Percentiles rank a stretch among this genome's conserved stretches.
Conservation (phyloP, 2,888 invertebrate species). For the Lacanobia oleracea region DNA sequence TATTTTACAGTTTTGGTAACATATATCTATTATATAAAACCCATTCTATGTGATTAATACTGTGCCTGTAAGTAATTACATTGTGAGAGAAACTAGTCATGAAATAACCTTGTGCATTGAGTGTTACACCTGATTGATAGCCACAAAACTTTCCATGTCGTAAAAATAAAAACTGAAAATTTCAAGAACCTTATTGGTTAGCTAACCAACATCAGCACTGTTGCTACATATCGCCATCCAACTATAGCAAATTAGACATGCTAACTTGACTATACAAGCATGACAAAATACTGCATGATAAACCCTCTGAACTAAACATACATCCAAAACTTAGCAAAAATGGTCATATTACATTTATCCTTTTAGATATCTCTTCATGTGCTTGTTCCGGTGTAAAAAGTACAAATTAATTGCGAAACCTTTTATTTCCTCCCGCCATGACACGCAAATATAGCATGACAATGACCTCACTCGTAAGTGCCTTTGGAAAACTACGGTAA, state of each 20-base stretch:
- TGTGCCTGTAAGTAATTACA: slow-evolving; percentile 25
- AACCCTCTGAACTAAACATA: slow-evolving; percentile 26
- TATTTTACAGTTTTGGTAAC: slow-evolving; percentile 37
- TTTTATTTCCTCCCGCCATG: slow-evolving; percentile 80
- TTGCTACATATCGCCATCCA: slow-evolving; percentile 52
- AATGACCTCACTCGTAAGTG: slow-evolving; percentile 80
- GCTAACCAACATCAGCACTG: slow-evolving; percentile 49
- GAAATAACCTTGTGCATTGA: slow-evolving; percentile 52
- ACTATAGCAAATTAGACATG: slow-evolving; percentile 66
- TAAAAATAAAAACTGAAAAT: slow-evolving; percentile 44
- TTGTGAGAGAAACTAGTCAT: slow-evolving; percentile 58
- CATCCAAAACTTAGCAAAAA: slow-evolving; percentile 4
- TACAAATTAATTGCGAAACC: slow-evolving; percentile 68
- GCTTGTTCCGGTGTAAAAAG: slow-evolving; percentile 41
- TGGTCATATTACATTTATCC: slow-evolving; percentile 42
- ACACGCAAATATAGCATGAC: slow-evolving; percentile 83
- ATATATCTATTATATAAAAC: slow-evolving; percentile 40
- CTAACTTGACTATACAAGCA: slow-evolving; percentile 62
- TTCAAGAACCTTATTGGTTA: slow-evolving; percentile 52
- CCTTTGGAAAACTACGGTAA: slow-evolving; percentile 76
- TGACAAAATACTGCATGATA: slow-evolving; percentile 63
- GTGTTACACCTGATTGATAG: slow-evolving; percentile 44
- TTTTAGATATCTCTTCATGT: slow-evolving; percentile 22
- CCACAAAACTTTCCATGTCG: slow-evolving; percentile 48
- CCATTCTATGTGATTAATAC: slow-evolving; percentile 6